Evolutionary conservation across 1,140 invertebrate species (phyloP).

Genomic region (Cherax quadricarinatus): DNA sequence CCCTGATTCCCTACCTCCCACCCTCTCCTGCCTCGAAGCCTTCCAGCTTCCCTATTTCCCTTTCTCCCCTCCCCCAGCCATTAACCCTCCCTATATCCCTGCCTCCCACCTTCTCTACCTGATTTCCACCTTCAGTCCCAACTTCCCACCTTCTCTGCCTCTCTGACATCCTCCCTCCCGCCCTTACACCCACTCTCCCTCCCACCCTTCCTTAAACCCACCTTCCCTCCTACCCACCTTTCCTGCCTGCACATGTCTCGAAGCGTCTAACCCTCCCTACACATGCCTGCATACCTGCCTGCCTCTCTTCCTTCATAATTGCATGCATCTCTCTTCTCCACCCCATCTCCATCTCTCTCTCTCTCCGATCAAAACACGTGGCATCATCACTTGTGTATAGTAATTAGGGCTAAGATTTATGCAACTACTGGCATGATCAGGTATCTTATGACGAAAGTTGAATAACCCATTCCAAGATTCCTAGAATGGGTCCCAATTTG

Average conservation of each 20-base stretch:
- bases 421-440: too few species aligned
- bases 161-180: slow-evolving; percentile 4
- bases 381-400: too few species aligned
- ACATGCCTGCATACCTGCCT: background rate
- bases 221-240: background rate
- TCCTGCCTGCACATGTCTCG: too few species aligned
- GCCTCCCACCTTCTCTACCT: background rate
- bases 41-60: background rate
- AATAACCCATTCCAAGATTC: too few species aligned
- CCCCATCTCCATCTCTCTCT: too few species aligned
- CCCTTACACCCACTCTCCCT: slow-evolving; percentile 1
- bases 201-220: background rate
- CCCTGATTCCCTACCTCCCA: too few species aligned
- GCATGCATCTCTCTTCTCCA: too few species aligned
- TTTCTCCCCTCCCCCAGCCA: background rate
- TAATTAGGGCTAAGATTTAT: too few species aligned
- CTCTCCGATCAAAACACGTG: too few species aligned
- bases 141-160: background rate
- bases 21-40: background rate
- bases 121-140: background rate
- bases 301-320: background rate
- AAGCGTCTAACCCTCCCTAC: too few species aligned
- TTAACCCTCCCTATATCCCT: background rate
- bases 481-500: too few species aligned
- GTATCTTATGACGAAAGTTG: too few species aligned